Conservation (phyloP, 2,113 vertebrate species). For the Paradoxurus hermaphroditus region DNA sequence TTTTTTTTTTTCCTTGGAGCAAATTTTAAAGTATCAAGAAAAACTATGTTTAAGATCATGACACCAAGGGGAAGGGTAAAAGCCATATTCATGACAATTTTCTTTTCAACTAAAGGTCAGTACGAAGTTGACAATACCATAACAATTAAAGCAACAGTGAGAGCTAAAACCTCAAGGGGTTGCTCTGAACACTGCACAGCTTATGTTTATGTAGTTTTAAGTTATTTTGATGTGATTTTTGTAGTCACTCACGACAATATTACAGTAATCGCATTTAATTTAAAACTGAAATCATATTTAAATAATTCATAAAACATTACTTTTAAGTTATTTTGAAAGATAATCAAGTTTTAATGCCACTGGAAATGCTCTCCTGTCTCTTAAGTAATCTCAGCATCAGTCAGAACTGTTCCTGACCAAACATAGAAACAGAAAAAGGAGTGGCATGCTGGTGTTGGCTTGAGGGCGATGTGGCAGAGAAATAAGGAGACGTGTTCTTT, state of each 20-base stretch:
- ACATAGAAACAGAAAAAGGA: background rate
- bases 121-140: background rate
- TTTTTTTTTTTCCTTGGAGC: background rate
- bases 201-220: constrained; percentile 24
- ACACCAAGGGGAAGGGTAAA: background rate
- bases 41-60: background rate
- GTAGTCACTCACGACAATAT: constrained; percentile 47
- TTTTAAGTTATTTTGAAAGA: constrained; percentile 46
- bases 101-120: background rate
- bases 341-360: constrained; percentile 38
- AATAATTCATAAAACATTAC: constrained; percentile 15
- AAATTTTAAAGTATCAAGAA: background rate
- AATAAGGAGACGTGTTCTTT: background rate
- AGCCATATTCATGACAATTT: background rate
- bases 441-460: rapidly evolving
- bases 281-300: constrained; percentile 43
- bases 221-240: constrained; percentile 40
- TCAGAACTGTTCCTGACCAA: background rate
- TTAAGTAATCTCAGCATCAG: background rate
- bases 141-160: background rate
- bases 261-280: constrained; percentile 26
- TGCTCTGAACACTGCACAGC: background rate
- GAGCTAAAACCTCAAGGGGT: background rate
- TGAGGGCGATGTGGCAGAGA: background rate
- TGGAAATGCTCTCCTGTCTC: background rate